Conservation (phyloP, 37 sponge, comb jelly and placozoan species). For the Tethya wilhelma region DNA sequence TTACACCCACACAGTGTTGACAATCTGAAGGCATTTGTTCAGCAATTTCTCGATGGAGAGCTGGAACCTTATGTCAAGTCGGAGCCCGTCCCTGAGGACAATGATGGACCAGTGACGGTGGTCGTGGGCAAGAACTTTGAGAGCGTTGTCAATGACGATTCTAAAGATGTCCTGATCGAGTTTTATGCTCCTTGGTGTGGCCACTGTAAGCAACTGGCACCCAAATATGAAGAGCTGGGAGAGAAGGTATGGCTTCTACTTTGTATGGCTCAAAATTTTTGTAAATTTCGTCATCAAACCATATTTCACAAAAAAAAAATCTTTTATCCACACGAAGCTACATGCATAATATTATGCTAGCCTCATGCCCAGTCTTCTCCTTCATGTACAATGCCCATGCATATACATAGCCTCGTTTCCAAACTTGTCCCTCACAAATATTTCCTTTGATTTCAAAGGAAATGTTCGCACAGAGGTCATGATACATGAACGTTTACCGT, state of each 20-base stretch:
- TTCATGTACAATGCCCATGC: too few relatives aligned
- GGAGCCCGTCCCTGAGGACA: slow-evolving; percentile 82
- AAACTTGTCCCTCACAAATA: too few relatives aligned
- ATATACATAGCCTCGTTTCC: too few relatives aligned
- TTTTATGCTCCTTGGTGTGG: slow-evolving; percentile 98
- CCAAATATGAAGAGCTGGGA: slow-evolving; percentile 90
- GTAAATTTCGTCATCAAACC: too few relatives aligned
- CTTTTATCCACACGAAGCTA: too few relatives aligned
- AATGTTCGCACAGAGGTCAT: too few relatives aligned
- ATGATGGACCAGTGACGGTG: slow-evolving; percentile 85
- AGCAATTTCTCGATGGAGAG: slow-evolving; percentile 72
- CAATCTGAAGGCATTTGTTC: slow-evolving; percentile 61
- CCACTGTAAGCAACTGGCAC: slow-evolving; percentile 92
- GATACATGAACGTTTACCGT: too few relatives aligned
- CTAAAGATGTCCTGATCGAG: slow-evolving; percentile 90
- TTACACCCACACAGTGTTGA: slow-evolving; percentile 56
- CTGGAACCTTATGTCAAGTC: slow-evolving; percentile 85
- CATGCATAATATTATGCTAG: too few relatives aligned
- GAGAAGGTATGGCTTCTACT: slow-evolving; percentile 78
- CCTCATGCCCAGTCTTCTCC: too few relatives aligned
- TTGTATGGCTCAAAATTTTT: too few relatives aligned
- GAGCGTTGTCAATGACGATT: slow-evolving; percentile 79
- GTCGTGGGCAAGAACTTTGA: slow-evolving; percentile 92
- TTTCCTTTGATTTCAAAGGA: too few relatives aligned
- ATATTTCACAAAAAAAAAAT: too few relatives aligned